These are phyloP conservation scores for Phyllostomus discolor DNA, from an alignment of 2,113 vertebrate genomes.

Conservation along the genomic window DNA sequence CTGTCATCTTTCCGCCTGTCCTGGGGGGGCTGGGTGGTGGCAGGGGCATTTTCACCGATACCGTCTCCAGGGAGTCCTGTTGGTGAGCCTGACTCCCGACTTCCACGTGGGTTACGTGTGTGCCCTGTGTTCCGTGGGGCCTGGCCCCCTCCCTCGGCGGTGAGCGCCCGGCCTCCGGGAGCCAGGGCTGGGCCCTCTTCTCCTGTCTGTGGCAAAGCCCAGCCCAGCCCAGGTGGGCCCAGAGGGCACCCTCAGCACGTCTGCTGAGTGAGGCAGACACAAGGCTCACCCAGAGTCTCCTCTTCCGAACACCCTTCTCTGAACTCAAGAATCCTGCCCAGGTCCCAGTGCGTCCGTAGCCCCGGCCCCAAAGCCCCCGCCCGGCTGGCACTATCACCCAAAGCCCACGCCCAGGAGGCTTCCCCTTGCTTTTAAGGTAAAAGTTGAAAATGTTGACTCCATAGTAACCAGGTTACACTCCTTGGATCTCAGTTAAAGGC, in stretches of 20 bases:
- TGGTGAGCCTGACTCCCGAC: too few species aligned
- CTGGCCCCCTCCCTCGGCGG: neutral
- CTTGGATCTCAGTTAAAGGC: neutral
- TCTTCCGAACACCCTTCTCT: neutral
- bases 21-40: neutral
- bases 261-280: neutral
- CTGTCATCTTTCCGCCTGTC: neutral
- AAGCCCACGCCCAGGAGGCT: neutral
- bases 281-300: neutral
- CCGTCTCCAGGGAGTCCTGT: neutral
- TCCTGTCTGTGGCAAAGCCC: neutral
- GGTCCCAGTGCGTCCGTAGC: neutral
- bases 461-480: neutral
- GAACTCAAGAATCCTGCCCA: neutral
- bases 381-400: neutral
- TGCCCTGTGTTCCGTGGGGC: neutral
- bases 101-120: fast-evolving
- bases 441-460: neutral
- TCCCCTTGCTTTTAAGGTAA: neutral
- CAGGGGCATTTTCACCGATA: neutral
- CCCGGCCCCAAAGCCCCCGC: neutral
- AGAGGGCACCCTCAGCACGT: neutral
- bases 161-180: neutral
- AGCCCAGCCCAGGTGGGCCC: neutral
- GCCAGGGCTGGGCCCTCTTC: too few species aligned